Conservation (phyloP, 35 echinoderm and acorn worm species). For the Hemicentrotus pulcherrimus region DNA sequence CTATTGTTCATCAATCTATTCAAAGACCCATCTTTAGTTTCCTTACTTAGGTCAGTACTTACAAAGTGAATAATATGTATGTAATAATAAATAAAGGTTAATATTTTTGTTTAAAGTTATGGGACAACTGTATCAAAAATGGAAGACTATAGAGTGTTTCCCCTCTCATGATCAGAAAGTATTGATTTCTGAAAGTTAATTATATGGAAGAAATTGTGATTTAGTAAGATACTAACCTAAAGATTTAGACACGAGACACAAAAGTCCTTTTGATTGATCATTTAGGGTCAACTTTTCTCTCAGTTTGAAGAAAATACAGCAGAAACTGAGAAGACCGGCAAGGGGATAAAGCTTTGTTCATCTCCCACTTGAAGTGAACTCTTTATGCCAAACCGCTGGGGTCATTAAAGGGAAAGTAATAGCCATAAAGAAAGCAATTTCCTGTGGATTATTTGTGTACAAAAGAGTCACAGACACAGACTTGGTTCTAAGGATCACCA, state of each 20-base stretch:
- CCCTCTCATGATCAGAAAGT: too few relatives aligned
- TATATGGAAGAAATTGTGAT: too few relatives aligned
- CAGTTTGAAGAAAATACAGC: background rate
- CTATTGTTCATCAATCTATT: slow-evolving; percentile 20
- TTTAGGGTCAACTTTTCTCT: background rate
- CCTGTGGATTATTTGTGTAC: slow-evolving; percentile 38
- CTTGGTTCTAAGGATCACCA: background rate
- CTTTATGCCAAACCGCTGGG: background rate
- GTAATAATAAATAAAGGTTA: too few relatives aligned
- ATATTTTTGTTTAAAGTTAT: too few relatives aligned
- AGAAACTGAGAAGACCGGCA: background rate
- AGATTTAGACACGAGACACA: background rate
- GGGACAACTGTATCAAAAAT: too few relatives aligned
- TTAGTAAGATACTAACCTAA: background rate
- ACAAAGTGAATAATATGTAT: background rate
- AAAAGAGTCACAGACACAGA: slow-evolving; percentile 24
- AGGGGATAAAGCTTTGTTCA: background rate
- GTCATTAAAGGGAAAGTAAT: slow-evolving; percentile 38
- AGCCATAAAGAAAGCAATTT: slow-evolving; percentile 45
- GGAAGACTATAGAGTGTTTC: too few relatives aligned
- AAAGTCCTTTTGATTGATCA: background rate
- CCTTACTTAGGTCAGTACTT: background rate
- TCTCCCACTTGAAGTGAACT: background rate
- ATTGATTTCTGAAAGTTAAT: too few relatives aligned
- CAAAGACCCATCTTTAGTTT: background rate